A percentile compares a stretch with the other conserved stretches of the same genome.
phyloP scores from a whole-genome alignment of 2,888 invertebrate species.

The Meghimatium bilineatum region DNA sequence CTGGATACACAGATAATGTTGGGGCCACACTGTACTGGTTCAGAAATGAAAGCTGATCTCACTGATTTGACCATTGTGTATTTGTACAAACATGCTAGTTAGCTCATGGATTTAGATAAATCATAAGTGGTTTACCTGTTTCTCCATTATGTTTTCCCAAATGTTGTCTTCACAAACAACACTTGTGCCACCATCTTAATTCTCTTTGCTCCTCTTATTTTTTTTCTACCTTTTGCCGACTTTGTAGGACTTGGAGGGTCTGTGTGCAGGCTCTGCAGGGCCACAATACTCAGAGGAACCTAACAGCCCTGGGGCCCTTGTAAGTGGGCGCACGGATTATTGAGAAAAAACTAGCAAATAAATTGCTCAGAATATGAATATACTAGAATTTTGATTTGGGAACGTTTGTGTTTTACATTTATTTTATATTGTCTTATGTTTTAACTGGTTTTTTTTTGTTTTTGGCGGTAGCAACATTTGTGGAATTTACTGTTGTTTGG shows the following conservation, averaged over 20 bases:
- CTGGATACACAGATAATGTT: too few species aligned
- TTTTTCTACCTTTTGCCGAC: conserved; percentile 39
- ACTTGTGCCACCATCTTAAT: conserved; percentile 26
- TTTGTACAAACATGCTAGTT: background rate
- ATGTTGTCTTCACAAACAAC: conserved; percentile 32
- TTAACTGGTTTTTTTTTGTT: conserved; percentile 22
- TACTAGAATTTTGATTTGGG: conserved; percentile 39
- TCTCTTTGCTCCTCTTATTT: conserved; percentile 31
- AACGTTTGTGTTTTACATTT: conserved; percentile 41
- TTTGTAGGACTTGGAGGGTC: conserved; percentile 46
- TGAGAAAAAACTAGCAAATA: background rate
- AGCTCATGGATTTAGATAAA: background rate
- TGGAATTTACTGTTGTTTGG: conserved; percentile 10
- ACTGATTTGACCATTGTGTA: conserved; percentile 1
- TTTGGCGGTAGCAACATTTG: conserved; percentile 40
- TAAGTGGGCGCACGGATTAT: conserved; percentile 49
- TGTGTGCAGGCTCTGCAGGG: conserved; percentile 43
- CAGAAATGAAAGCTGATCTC: background rate
- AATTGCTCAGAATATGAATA: conserved; percentile 27
- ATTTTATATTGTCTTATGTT: conserved; percentile 43
- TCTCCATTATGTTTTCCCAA: conserved; percentile 8
- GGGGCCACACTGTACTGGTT: background rate
- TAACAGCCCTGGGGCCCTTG: conserved; percentile 50
- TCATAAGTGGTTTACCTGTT: background rate
- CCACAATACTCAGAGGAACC: conserved; percentile 49